These are phyloP conservation scores for Propithecus deckenii DNA, from an alignment of 2,797 vertebrate genomes.

Conservation along the genomic window DNA sequence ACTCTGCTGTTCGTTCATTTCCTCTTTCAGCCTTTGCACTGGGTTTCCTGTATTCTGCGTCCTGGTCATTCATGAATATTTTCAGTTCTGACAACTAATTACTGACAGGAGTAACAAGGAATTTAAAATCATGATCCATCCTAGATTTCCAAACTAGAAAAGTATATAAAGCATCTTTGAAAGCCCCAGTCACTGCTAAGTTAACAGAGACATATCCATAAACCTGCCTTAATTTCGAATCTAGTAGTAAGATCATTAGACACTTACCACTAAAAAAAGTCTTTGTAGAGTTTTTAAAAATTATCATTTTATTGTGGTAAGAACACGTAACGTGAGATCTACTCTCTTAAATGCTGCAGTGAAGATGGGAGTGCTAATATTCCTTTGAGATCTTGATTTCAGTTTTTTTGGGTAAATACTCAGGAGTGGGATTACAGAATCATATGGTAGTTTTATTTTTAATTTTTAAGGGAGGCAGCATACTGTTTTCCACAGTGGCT, in stretches of 20 bases:
- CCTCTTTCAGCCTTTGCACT: neutral
- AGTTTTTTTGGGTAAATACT: neutral
- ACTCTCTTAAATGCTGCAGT: neutral
- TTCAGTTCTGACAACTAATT: neutral
- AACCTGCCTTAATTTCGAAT: slow-evolving; percentile 1
- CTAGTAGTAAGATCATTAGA: neutral
- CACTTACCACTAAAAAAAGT: neutral
- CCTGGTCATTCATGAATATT: neutral
- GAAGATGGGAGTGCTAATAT: neutral
- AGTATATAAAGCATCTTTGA: neutral
- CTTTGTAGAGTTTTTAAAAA: neutral
- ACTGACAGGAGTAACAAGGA: neutral
- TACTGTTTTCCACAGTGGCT: neutral
- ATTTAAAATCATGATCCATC: neutral
- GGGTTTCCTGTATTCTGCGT: neutral
- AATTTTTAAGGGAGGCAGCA: neutral
- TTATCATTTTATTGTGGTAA: neutral
- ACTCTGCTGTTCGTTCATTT: neutral
- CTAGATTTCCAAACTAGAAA: neutral
- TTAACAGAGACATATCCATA: neutral
- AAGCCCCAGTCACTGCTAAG: neutral
- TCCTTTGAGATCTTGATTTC: neutral
- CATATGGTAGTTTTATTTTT: neutral
- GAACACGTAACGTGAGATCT: neutral
- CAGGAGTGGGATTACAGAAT: neutral